phyloP scores from a whole-genome alignment of 2,113 vertebrate species.

The Entosphenus tridentatus region DNA sequence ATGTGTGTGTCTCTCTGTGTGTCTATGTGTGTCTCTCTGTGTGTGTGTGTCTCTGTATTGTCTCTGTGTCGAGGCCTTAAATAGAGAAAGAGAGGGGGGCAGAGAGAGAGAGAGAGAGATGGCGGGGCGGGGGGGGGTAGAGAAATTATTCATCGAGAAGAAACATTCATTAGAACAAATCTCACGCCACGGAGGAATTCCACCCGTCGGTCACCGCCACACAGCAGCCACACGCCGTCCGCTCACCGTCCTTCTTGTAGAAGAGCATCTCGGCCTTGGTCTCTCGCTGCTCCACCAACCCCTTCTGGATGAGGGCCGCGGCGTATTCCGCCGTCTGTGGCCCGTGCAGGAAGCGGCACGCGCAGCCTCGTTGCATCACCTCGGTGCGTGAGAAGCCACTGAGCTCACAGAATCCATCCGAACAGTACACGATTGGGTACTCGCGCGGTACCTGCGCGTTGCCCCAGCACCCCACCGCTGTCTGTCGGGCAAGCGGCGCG shows the following conservation, averaged over 20 bases:
- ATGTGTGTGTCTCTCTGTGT: too few relatives aligned
- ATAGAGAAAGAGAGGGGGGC: too few relatives aligned
- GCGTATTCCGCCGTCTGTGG: slow-evolving; percentile 63
- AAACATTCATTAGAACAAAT: too few relatives aligned
- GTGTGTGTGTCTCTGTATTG: too few relatives aligned
- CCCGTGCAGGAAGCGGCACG: slow-evolving; percentile 81
- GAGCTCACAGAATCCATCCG: slow-evolving; percentile 96
- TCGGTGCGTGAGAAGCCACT: slow-evolving; percentile 72
- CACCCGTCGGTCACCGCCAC: too few relatives aligned
- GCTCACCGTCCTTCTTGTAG: slow-evolving; percentile 60
- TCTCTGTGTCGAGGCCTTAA: too few relatives aligned
- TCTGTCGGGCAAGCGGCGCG: slow-evolving; percentile 24
- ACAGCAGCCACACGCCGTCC: background rate
- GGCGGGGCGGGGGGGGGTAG: too few relatives aligned
- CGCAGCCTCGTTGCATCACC: slow-evolving; percentile 97
- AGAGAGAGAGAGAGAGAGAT: too few relatives aligned
- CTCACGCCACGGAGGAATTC: too few relatives aligned
- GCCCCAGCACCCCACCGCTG: slow-evolving; percentile 91
- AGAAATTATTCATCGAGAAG: too few relatives aligned
- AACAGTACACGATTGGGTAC: slow-evolving; percentile 95
- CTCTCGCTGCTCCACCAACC: slow-evolving; percentile 66
- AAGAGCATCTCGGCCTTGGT: slow-evolving; percentile 95
- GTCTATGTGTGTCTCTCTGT: too few relatives aligned
- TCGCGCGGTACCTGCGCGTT: slow-evolving; percentile 87
- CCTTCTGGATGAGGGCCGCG: slow-evolving; percentile 66